phyloP scores from a whole-genome alignment of 2,797 vertebrate species.

The Notoglanidium macrostoma region DNA sequence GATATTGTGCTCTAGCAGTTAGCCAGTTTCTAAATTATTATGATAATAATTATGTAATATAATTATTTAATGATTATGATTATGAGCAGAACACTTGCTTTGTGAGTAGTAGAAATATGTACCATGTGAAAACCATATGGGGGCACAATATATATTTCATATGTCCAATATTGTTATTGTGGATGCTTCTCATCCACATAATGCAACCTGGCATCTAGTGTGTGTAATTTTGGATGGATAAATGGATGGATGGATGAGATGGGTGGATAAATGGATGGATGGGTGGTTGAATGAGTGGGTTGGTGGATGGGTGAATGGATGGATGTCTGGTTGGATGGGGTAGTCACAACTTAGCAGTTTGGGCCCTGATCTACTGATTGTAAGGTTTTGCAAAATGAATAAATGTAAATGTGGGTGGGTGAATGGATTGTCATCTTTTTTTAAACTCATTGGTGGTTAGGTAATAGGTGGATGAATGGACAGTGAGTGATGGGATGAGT shows the following conservation, averaged over 20 bases:
- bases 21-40: not conserved
- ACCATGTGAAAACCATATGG: not conserved
- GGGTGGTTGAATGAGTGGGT: too few species aligned
- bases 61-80: too few species aligned
- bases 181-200: not conserved
- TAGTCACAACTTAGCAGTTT: not conserved
- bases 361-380: not conserved
- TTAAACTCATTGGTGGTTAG: not conserved
- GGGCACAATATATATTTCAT: not conserved
- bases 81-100: not conserved
- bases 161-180: not conserved
- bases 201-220: not conserved
- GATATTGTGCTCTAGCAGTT: slow-evolving; percentile 17
- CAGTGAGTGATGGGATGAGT: not conserved
- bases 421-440: not conserved
- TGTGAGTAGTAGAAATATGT: not conserved
- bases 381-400: not conserved
- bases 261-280: not conserved
- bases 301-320: not conserved
- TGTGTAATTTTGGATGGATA: not conserved
- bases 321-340: not conserved
- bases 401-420: not conserved
- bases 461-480: not conserved
- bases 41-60: too few species aligned
- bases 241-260: not conserved